Evolutionary conservation across 37 sponge, comb jelly and placozoan species (phyloP), one percentile per base, ranked within the genome.

Genomic region (Oopsacas minuta): DNA sequence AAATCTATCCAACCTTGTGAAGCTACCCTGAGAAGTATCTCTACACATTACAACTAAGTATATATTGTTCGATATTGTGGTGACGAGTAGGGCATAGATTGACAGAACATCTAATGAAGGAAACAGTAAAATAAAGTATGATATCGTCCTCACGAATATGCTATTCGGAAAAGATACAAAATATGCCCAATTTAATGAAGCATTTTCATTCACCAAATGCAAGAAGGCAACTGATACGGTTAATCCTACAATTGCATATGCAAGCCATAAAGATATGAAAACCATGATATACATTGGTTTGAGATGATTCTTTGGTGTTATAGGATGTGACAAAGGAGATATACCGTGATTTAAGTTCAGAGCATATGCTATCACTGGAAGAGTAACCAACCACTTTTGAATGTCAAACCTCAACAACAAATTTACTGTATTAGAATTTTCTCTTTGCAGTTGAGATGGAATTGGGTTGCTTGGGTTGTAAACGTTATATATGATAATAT

Each of bases 91-190:
- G 15, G 96, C 94, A 52, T 88, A 95, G 81, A 90, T 92, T 10
- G 96, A 95, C 34, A 52, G 12, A 37, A 93, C 90, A 37, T 95
- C 96, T 52, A 95, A n/a, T 23, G 94, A 89, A 37, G 96, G 96
- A 82, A 92, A 95, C 34, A 95, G 81, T 36, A 95, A 84, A 39
- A 95, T 85, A 83, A 84, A 88, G 84, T 95, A 95, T 32, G 93
- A 84, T 36, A 92, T 52, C 52, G 85, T 81, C 8, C 91, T 84
- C 0, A 91, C 87, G 0, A 81, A 52, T 0, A 86, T n/a, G 35
- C 28, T 61, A 34, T n/a, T 20, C 28, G 22, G 20, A 46, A 17
- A 12, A 17, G 17, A 12, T 61, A 3, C 28, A 34, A 61, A 61
- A n/a, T 61, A 61, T 5, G 22, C 90, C 91, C 91, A 95, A 51